Base-by-base conservation (phyloP, 2,113 vertebrate genomes). In the Gopherus flavomarginatus region DNA sequence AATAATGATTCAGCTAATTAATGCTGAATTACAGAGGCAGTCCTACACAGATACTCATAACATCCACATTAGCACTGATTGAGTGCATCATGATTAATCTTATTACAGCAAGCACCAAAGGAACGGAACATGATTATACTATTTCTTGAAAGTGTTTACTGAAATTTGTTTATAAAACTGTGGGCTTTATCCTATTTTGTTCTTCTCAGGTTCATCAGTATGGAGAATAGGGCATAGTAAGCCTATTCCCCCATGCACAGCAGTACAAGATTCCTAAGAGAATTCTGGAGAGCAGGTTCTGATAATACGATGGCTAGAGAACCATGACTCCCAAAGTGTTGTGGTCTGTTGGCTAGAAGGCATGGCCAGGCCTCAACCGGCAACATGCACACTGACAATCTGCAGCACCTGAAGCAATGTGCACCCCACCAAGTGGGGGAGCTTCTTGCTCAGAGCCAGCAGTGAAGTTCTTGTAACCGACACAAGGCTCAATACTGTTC, bases 1-100 rank as follows among this genome's bases (percentile, higher is more conserved):
- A 98, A 98, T 98, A 97, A 97, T 97, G 96, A 97, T 98, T 97
- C 94, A 96, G 97, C 92, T 97, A 97, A 97, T 98, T 97, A 97
- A 98, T 97, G 96, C 97, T 97, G 97, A 97, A 97, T 97, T 98
- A 97, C 97, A 96, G 96, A 97, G 95, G 96, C 96, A 97, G 96
- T 97, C 91, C 97, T 97, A 96, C 95, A 97, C 88, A 96, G 96
- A 94, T 93, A 96, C 97, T 97, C 97, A 79, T 92, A 97, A 95
- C 95, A 97, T 94, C 97, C 94, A 96, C 95, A 97, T 97, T 97
- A 97, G 94, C 94, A 96, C 88, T 92, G 96, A 93, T 96, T 96
- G 93, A 96, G 96, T 97, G 97, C 96, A 97, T 96, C 95, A 87
- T 90, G 95, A 97, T 96, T 88, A 88, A 31, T 86, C 77, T 81